Conservation (phyloP, 2,888 invertebrate species). For the Subacronicta megacephala region DNA sequence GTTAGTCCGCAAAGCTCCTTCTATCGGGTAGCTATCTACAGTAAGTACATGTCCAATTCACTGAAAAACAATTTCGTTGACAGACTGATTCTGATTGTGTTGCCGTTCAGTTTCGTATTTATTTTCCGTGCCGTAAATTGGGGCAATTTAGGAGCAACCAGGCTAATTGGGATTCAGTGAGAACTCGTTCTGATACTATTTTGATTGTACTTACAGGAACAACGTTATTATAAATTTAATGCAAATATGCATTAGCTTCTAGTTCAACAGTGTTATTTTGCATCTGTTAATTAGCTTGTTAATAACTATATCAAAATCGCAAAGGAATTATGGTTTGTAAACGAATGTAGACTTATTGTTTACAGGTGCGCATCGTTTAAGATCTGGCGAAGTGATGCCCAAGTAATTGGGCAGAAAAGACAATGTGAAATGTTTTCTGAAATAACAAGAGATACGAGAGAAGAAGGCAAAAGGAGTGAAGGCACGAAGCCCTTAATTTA, state of each 20-base stretch:
- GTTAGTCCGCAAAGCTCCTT: slow-evolving; percentile 69
- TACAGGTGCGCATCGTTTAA: background rate
- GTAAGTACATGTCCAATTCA: slow-evolving; percentile 39
- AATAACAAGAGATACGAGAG: too few relatives aligned
- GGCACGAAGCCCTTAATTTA: too few relatives aligned
- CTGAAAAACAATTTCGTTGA: slow-evolving; percentile 31
- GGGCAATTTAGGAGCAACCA: slow-evolving; percentile 37
- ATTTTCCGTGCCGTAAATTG: slow-evolving; percentile 41
- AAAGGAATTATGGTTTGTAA: background rate
- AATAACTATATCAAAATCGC: background rate
- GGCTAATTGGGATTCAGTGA: slow-evolving; percentile 50
- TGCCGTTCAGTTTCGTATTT: slow-evolving; percentile 30
- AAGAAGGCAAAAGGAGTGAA: too few relatives aligned
- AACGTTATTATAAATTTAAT: slow-evolving; percentile 5
- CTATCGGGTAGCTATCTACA: slow-evolving; percentile 61
- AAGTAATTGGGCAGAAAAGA: too few relatives aligned
- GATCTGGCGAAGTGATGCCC: background rate
- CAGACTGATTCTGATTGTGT: slow-evolving; percentile 35
- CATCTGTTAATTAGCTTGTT: background rate
- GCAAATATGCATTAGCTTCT: slow-evolving; percentile 1
- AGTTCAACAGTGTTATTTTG: slow-evolving; percentile 7
- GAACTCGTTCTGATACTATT: slow-evolving; percentile 28
- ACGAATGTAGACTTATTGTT: background rate
- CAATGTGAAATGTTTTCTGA: too few relatives aligned
- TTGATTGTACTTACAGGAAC: slow-evolving; percentile 15